Percentiles rank a stretch among this genome's conserved stretches.
Conservation (phyloP, 2,888 invertebrate species). For the Oeneis ivallda region DNA sequence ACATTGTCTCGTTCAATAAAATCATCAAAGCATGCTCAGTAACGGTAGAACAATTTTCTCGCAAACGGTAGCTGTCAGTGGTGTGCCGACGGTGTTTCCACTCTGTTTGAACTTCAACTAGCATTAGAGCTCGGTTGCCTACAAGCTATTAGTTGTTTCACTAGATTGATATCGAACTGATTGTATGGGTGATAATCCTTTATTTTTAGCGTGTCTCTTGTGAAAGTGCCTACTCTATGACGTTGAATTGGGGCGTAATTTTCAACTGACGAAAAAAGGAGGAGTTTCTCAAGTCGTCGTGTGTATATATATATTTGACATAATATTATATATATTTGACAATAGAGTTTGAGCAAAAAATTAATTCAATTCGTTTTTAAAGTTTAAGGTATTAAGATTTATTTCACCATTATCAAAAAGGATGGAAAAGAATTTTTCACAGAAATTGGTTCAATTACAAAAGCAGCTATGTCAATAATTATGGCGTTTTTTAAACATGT, state of each 20-base stretch:
- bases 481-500: no score
- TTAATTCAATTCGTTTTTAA: no score
- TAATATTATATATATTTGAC: no score
- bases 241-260: not conserved
- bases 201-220: slow-evolving; percentile 14
- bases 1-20: slow-evolving; percentile 27
- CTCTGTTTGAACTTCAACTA: slow-evolving; percentile 43
- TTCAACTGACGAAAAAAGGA: not conserved
- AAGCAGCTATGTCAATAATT: no score
- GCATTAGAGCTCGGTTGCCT: slow-evolving; percentile 25
- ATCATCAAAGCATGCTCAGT: slow-evolving; percentile 29
- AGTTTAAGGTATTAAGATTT: no score
- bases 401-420: no score
- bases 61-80: slow-evolving; percentile 59
- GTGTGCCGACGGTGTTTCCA: slow-evolving; percentile 41
- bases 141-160: slow-evolving; percentile 34
- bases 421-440: no score
- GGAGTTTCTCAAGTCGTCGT: no score
- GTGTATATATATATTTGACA: no score
- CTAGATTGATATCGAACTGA: slow-evolving; percentile 33
- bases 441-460: not conserved
- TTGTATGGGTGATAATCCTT: slow-evolving; percentile 29
- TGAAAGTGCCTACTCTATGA: not conserved
- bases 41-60: slow-evolving; percentile 57
- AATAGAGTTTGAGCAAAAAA: no score